Evolutionary conservation across 2,888 invertebrate genomes (phyloP), one percentile per base, ranked within the genome.

Genomic region (Cistogaster globosa): DNA sequence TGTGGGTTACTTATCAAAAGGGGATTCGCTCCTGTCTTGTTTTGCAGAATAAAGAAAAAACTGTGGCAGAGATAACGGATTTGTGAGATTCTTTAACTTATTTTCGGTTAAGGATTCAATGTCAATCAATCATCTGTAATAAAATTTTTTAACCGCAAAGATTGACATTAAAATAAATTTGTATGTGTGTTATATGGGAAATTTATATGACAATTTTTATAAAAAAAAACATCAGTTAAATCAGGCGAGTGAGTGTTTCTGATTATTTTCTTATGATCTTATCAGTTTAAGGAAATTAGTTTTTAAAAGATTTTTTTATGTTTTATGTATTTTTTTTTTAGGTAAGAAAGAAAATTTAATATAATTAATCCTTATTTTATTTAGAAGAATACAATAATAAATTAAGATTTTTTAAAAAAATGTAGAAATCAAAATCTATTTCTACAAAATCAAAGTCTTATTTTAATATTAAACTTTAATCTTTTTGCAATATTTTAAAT

Each of bases 61-160:
- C 12, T 8, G 14, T 58, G n/a, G 53, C 7, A 36, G 68, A 53
- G 20, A 36, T 67, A 20, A 42, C 11, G 32, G 32, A 42, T 42
- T 42, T 42, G 14, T 42, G 11, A 6, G 42, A 36, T 67, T 36
- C 1, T 68, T 9, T 18, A 53, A 58, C 42, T 48, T 55, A 57
- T 69, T 22, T 65, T 26, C 42, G 51, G 18, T 18, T 60, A 4
- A 48, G 18, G 63, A 69, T 63, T 58, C 51, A 75, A 63, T 65
- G 81, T 63, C 81, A 81, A 81, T 81, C 81, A 81, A 75, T 81
- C 81, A 81, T 69, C 26, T 53, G 26, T 42, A 45, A 32, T 57
- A 58, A 32, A 42, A 65, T 18, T 26, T 51, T 11, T 9, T 0
- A 51, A 63, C 63, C 63, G 16, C 9, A 51, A 48, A 65, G 18